Evolutionary conservation across 2,797 vertebrate species (phyloP), one percentile per base, ranked within the genome.

Genomic region (Pempheris klunzingeri): DNA sequence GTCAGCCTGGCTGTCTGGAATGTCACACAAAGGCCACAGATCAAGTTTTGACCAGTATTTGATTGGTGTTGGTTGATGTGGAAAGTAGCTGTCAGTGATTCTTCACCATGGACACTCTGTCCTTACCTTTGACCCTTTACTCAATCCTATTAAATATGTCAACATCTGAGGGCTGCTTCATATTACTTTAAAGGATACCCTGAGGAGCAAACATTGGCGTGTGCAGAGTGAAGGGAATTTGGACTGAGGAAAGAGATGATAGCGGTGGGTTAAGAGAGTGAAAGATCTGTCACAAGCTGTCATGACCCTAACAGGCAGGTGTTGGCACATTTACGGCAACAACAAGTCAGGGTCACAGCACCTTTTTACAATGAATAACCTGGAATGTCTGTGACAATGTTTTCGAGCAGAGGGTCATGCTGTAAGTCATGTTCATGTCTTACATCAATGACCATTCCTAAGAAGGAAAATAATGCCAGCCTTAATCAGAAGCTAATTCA

Each of bases 181-280:
- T 18, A 11, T 78, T 77, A 74, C 72, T 70, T 59, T 30, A 12
- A 73, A 46, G 49, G 57, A 57, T 62, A 32, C 62, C 36, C 41
- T 30, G 12, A 47, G 63, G 59, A 76, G 66, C 46, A 73, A 57
- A 64, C 54, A 26, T 65, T 34, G 62, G 64, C 9, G 9, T 54
- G 80, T 82, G 76, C 2, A 63, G 82, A 87, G 71, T 73, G 82
- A 87, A 74, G 71, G 66, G 82, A 84, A 80, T 88, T 66, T 54
- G 67, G 61, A 49, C 52, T 8, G 59, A 66, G 62, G 62, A 85
- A 75, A 78, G 74, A 67, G 55, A 70, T 53, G 81, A 87, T 72
- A 77, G 79, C 22, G 3, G 22, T 17, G 57, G 82, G 50, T 85
- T 86, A 76, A 79, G 83, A 75, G 79, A 20, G 70, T 68, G 77